phyloP scores from a whole-genome alignment of 2,888 invertebrate genomes.

The Acanthacorydalis orientalis region DNA sequence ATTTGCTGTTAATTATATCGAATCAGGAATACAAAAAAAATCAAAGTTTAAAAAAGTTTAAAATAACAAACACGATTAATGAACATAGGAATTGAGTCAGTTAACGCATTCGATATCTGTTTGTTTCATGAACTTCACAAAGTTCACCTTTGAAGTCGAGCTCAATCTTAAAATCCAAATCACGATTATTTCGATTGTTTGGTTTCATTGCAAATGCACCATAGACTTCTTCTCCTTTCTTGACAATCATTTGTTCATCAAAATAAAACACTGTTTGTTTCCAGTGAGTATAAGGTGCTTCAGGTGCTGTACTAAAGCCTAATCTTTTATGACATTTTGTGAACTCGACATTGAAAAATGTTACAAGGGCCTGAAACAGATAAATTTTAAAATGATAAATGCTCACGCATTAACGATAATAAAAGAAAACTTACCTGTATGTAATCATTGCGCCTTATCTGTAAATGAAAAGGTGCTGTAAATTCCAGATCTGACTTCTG shows the following conservation, averaged over 20 bases:
- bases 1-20: too few relatives aligned
- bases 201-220: slow-evolving; percentile 90
- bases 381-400: too few relatives aligned
- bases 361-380: slow-evolving; percentile 80
- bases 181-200: slow-evolving; percentile 90
- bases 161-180: slow-evolving; percentile 89
- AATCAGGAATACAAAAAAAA: too few relatives aligned
- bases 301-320: slow-evolving; percentile 96
- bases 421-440: slow-evolving; percentile 24
- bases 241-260: slow-evolving; percentile 92
- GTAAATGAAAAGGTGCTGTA: slow-evolving; percentile 67
- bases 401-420: too few relatives aligned
- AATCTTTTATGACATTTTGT: slow-evolving; percentile 97
- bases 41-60: too few relatives aligned
- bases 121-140: slow-evolving; percentile 68
- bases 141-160: slow-evolving; percentile 84
- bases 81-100: too few relatives aligned
- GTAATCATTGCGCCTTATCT: slow-evolving; percentile 83
- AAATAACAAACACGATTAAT: too few relatives aligned
- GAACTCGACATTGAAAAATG: slow-evolving; percentile 99
- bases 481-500: slow-evolving; percentile 88
- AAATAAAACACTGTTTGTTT: slow-evolving; percentile 97
- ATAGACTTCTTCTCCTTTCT: slow-evolving; percentile 83
- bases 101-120: slow-evolving; percentile 84
- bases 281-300: slow-evolving; percentile 98